These are phyloP conservation scores for Notarius quadriscutis DNA, from an alignment of 2,113 vertebrate genomes.

Conservation along the genomic window DNA sequence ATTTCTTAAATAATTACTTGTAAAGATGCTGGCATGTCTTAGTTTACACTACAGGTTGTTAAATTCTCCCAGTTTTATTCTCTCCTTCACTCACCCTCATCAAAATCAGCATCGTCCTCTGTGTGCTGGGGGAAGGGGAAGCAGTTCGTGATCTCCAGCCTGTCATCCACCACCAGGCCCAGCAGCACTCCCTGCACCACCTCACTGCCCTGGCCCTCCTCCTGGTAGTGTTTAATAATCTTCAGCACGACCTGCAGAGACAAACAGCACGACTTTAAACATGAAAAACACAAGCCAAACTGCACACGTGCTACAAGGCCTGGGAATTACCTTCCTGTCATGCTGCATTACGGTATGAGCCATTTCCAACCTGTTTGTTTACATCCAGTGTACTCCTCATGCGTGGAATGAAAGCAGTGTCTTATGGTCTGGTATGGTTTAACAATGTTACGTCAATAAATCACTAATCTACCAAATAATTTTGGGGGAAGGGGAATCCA, in stretches of 20 bases:
- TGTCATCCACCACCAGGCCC: slow-evolving; percentile 94
- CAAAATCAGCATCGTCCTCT: slow-evolving; percentile 96
- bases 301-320: neutral
- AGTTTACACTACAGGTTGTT: neutral
- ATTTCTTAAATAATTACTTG: neutral
- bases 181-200: slow-evolving; percentile 96
- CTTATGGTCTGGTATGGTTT: neutral
- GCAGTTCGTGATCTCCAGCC: slow-evolving; percentile 98
- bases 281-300: neutral
- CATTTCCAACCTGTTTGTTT: neutral
- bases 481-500: no score
- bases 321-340: neutral
- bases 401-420: neutral
- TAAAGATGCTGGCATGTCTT: neutral
- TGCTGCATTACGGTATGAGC: neutral
- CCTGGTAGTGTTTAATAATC: slow-evolving; percentile 99
- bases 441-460: neutral
- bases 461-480: neutral
- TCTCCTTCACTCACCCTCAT: slow-evolving; percentile 80
- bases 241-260: slow-evolving; percentile 89
- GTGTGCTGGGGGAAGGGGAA: slow-evolving; percentile 98
- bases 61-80: no score
- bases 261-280: neutral
- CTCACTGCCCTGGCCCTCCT: slow-evolving; percentile 96
- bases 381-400: neutral